These are phyloP conservation scores for Chloebia gouldiae DNA, from an alignment of 2,113 vertebrate species.

Conservation along the genomic window DNA sequence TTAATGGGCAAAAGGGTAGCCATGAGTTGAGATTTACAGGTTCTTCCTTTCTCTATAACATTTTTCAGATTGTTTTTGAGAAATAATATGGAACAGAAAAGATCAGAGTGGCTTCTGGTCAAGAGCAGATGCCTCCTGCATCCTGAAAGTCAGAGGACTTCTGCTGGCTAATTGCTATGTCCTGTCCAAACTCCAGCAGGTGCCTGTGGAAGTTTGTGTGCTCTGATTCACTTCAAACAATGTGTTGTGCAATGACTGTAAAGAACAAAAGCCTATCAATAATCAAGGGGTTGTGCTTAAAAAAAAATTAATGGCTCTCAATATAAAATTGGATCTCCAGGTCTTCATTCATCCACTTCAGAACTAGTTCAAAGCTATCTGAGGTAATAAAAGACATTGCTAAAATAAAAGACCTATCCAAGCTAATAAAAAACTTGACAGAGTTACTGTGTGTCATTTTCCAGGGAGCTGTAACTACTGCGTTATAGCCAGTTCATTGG, in stretches of 20 bases:
- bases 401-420: slow-evolving; percentile 70
- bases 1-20: neutral
- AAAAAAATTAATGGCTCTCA: slow-evolving; percentile 7
- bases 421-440: slow-evolving; percentile 71
- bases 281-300: slow-evolving; percentile 32
- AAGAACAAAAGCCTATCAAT: slow-evolving; percentile 45
- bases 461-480: slow-evolving; percentile 64
- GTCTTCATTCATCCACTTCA: slow-evolving; percentile 60
- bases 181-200: neutral
- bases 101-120: neutral
- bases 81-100: neutral
- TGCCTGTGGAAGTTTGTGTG: neutral
- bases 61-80: neutral
- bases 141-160: neutral
- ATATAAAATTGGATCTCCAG: slow-evolving; percentile 18
- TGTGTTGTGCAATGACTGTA: neutral
- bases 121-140: neutral
- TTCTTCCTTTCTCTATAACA: neutral
- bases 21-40: neutral
- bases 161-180: neutral
- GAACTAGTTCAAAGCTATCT: slow-evolving; percentile 44
- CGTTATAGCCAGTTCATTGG: slow-evolving; percentile 60
- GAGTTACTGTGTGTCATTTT: slow-evolving; percentile 66
- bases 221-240: neutral
- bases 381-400: slow-evolving; percentile 67